Evolutionary conservation across 2,113 vertebrate species (phyloP), one percentile per base, ranked within the genome.

Genomic region (Crypturellus undulatus): DNA sequence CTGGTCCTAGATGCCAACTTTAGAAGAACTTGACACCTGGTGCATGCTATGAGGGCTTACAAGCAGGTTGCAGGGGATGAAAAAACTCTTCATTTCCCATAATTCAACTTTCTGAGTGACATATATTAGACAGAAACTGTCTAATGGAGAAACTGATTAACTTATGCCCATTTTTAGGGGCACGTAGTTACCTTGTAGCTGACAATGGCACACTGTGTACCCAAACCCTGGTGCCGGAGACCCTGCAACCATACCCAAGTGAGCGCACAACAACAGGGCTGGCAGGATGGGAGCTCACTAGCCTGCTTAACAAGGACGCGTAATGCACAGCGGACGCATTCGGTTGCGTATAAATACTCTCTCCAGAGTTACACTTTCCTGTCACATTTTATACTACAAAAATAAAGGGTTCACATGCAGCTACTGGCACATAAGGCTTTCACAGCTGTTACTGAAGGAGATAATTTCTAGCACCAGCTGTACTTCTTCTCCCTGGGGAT

Each of bases 371-470:
- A 87, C 40, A 60, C 51, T 93, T 86, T 75, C 47, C 83, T 93
- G 96, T 86, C 96, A 94, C 60, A 67, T 95, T 95, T 95, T 92
- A 86, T 94, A 65, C 90, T 47, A 79, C 52, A 89, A 71, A 92
- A 92, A 89, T 81, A 92, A 96, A 94, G 56, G 64, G 72, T 95
- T 96, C 83, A 90, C 47, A 83, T 89, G 60, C 79, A 92, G 80
- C 69, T 92, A 94, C 77, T 88, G 86, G 92, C 89, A 89, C 92
- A 95, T 95, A 94, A 96, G 88, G 85, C 25, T 81, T 87, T 94
- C 88, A 92, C 92, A 95, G 92, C 90, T 96, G 95, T 86, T 95
- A 83, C 85, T 93, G 90, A 95, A 96, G 83, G 86, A 95, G 93
- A 90, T 93, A 94, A 95, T 94, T 93, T 94, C 83, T 78, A 81